phyloP scores from a whole-genome alignment of 2,888 invertebrate species.

The Macrosoma leucophasiata region DNA sequence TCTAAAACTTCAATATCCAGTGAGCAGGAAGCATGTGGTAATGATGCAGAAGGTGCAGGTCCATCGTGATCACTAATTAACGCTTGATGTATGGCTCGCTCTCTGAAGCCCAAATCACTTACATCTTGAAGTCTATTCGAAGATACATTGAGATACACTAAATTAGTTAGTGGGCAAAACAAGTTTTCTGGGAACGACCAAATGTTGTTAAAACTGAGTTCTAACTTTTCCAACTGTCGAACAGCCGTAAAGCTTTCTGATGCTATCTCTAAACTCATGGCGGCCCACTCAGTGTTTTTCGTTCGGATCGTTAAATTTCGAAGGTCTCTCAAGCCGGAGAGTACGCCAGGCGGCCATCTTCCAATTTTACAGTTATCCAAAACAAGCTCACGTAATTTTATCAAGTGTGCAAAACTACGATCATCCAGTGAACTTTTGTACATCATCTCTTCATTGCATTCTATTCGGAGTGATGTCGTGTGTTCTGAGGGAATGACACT shows the following conservation, averaged over 20 bases:
- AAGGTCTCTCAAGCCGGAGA: constrained; percentile 86
- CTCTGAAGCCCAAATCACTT: constrained; percentile 89
- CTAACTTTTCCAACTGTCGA: constrained; percentile 87
- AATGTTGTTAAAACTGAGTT: constrained; percentile 91
- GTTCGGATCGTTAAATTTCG: constrained; percentile 90
- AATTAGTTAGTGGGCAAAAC: constrained; percentile 87
- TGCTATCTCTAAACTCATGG: constrained; percentile 88
- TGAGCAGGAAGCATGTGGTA: constrained; percentile 78
- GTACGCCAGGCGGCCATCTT: constrained; percentile 86
- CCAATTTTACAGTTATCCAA: constrained; percentile 92
- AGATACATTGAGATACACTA: constrained; percentile 89
- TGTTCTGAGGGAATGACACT: constrained; percentile 90
- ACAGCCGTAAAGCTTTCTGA: constrained; percentile 85
- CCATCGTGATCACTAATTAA: constrained; percentile 78
- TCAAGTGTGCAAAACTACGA: constrained; percentile 86
- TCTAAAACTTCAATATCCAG: constrained; percentile 89
- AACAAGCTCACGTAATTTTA: constrained; percentile 85
- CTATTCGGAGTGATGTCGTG: constrained; percentile 85
- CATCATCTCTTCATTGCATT: constrained; percentile 87
- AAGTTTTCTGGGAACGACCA: constrained; percentile 91
- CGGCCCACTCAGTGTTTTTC: constrained; percentile 89
- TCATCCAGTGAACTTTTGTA: constrained; percentile 86
- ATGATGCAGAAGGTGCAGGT: constrained; percentile 49
- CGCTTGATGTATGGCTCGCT: constrained; percentile 80
- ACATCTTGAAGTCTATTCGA: constrained; percentile 92